phyloP scores from a whole-genome alignment of 2,888 invertebrate genomes.

The Hypena proboscidalis region DNA sequence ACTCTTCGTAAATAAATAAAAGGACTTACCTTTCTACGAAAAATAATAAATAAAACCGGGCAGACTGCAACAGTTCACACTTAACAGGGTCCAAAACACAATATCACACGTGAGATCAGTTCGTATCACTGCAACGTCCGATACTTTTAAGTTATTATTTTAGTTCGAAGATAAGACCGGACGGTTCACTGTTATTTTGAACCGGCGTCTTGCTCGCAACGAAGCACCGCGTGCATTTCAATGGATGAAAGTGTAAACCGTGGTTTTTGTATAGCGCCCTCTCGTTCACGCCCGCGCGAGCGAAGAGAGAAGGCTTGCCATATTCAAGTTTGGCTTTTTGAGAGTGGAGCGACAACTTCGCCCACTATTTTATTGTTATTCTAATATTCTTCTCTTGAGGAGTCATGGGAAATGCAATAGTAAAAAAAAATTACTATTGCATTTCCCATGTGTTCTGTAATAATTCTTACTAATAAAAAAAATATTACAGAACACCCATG shows the following conservation, averaged over 20 bases:
- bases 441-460: too few relatives aligned
- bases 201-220: slow-evolving; percentile 74
- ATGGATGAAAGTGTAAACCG: slow-evolving; percentile 83
- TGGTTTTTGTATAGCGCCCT: slow-evolving; percentile 82
- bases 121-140: slow-evolving; percentile 56
- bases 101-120: slow-evolving; percentile 56
- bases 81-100: slow-evolving; percentile 43
- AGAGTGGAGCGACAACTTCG: slow-evolving; percentile 72
- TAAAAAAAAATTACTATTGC: too few relatives aligned
- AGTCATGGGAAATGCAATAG: slow-evolving; percentile 34
- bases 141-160: slow-evolving; percentile 64
- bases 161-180: slow-evolving; percentile 65
- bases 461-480: too few relatives aligned
- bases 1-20: slow-evolving; percentile 14
- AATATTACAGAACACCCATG: slow-evolving; percentile 26
- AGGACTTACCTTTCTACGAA: slow-evolving; percentile 38
- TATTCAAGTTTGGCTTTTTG: slow-evolving; percentile 66
- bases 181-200: slow-evolving; percentile 69
- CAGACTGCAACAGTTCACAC: slow-evolving; percentile 29
- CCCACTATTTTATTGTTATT: slow-evolving; percentile 77
- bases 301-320: slow-evolving; percentile 61
- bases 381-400: slow-evolving; percentile 57
- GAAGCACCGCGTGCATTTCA: slow-evolving; percentile 82
- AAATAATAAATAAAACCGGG: slow-evolving; percentile 17
- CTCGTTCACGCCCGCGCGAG: slow-evolving; percentile 61